Evolutionary conservation across 2,888 invertebrate genomes (phyloP).

Genomic region (Panorpa germanica): DNA sequence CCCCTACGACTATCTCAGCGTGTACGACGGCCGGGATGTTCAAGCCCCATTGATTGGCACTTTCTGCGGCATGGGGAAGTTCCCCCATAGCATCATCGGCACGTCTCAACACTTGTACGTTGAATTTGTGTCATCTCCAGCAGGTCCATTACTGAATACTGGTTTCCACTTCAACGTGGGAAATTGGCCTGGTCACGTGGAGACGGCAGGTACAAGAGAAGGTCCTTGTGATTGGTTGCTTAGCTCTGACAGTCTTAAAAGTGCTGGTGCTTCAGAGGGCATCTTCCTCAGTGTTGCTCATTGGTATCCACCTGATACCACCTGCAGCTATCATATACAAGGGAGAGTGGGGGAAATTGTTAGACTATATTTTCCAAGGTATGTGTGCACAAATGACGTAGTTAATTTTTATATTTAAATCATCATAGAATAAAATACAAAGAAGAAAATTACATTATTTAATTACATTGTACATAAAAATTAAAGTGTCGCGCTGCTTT

Average conservation of each 20-base stretch:
- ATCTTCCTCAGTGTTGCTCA: conserved; percentile 83
- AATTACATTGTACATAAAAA: no score
- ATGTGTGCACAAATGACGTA: conserved; percentile 14
- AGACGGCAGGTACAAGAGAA: conserved; percentile 69
- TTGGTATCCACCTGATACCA: conserved; percentile 88
- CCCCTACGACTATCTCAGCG: conserved; percentile 75
- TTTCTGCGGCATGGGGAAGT: conserved; percentile 85
- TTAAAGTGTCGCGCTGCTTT: no score
- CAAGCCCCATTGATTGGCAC: conserved; percentile 75
- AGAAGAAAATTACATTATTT: no score
- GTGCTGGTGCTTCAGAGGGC: conserved; percentile 66
- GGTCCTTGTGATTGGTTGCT: conserved; percentile 80
- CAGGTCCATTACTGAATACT: conserved; percentile 76
- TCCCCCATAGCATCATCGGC: conserved; percentile 84
- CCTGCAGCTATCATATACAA: conserved; percentile 78
- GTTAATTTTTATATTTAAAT: neutral
- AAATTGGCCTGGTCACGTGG: conserved; percentile 85
- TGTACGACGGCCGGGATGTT: conserved; percentile 81
- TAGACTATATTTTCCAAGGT: conserved; percentile 77
- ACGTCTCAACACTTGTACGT: conserved; percentile 78
- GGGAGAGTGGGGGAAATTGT: conserved; percentile 76
- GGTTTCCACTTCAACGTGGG: conserved; percentile 92
- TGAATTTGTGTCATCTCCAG: conserved; percentile 76
- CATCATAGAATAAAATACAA: no score
- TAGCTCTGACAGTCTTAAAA: conserved; percentile 59